Evolutionary conservation across 2,113 vertebrate species (phyloP).

Genomic region (Macquaria ambigua): DNA sequence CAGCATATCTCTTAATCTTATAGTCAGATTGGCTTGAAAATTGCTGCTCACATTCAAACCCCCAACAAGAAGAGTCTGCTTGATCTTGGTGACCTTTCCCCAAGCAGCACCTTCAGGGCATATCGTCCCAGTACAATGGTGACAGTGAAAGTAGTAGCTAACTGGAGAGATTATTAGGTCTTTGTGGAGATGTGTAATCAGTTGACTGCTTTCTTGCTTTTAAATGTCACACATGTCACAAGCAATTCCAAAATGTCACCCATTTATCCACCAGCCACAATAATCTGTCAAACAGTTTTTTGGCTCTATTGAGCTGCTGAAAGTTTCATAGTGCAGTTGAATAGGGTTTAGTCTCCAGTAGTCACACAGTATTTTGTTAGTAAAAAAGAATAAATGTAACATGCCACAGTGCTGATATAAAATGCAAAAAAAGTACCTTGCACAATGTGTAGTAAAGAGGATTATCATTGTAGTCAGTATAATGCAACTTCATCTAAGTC

Average conservation of each 20-base stretch:
- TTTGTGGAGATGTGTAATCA: not conserved
- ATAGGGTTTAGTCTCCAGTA: not conserved
- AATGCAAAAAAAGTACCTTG: not conserved
- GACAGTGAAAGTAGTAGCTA: not conserved
- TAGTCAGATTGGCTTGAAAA: constrained; percentile 1
- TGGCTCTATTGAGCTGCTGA: not conserved
- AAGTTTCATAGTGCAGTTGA: too few species aligned
- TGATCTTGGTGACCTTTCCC: constrained; percentile 32
- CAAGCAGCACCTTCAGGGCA: constrained; percentile 5
- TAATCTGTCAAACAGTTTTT: not conserved
- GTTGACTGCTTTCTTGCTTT: not conserved
- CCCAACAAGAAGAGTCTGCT: not conserved
- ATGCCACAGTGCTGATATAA: not conserved
- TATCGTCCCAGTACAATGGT: constrained; percentile 13
- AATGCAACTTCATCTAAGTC: not conserved
- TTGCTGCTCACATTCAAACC: not conserved
- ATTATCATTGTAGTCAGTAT: constrained; percentile 6
- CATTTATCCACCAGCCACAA: not conserved
- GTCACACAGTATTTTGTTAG: not conserved
- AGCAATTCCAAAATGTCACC: not conserved
- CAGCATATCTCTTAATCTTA: not conserved
- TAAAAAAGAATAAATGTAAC: not conserved
- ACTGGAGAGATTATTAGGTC: not conserved
- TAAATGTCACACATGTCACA: not conserved
- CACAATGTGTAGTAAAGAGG: not conserved